Conservation (phyloP, 2,113 vertebrate species). For the Callochromis pleurospilus region DNA sequence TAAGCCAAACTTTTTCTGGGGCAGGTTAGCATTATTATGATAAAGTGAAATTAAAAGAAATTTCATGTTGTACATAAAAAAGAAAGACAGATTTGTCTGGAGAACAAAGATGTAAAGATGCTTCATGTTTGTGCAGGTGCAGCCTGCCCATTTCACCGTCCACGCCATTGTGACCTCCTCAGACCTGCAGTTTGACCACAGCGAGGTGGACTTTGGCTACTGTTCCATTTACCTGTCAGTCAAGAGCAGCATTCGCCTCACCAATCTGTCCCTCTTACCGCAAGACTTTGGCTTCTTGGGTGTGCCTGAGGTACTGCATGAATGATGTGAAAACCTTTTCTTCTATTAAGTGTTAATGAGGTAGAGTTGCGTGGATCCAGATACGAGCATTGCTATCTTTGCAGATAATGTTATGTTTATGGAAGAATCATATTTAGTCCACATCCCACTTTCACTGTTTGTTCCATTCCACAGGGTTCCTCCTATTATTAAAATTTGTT, state of each 20-base stretch:
- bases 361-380: not conserved
- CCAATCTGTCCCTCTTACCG: conserved; percentile 82
- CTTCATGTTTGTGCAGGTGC: conserved; percentile 63
- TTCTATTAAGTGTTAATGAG: not conserved
- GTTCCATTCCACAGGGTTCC: not conserved
- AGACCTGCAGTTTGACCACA: conserved; percentile 78
- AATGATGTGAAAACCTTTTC: not conserved
- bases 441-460: not conserved
- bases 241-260: conserved; percentile 66
- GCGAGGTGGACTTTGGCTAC: conserved; percentile 79
- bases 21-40: not conserved
- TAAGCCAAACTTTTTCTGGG: not conserved
- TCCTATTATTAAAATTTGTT: not conserved
- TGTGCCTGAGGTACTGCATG: conserved; percentile 78
- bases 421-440: not conserved
- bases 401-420: not conserved
- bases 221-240: conserved; percentile 82
- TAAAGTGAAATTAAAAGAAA: too few relatives aligned
- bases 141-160: conserved; percentile 72
- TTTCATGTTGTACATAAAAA: not conserved
- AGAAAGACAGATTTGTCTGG: not conserved
- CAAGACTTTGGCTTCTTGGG: conserved; percentile 88
- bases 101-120: not conserved
- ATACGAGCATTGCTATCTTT: not conserved
- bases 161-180: conserved; percentile 84